Conservation (phyloP, 2,113 vertebrate species). For the Misgurnus mizolepis region DNA sequence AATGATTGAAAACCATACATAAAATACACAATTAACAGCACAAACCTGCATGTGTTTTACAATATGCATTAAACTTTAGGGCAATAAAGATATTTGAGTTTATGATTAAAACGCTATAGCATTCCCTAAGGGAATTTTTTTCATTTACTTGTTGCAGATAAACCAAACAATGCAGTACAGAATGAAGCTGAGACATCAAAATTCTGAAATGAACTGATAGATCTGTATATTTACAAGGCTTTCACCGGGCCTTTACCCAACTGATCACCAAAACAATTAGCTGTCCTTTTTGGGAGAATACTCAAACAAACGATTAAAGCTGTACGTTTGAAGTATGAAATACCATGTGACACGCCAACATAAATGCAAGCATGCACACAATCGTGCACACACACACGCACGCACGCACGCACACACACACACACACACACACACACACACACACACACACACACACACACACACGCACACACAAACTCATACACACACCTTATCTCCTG, state of each 20-base stretch:
- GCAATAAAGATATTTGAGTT: slow-evolving; percentile 70
- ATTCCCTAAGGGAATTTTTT: slow-evolving; percentile 38
- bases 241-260: neutral
- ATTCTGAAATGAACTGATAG: slow-evolving; percentile 33
- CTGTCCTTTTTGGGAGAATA: neutral
- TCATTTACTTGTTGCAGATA: slow-evolving; percentile 10
- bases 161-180: slow-evolving; percentile 38
- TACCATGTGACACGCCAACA: slow-evolving; percentile 31
- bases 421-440: neutral
- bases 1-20: slow-evolving; percentile 89
- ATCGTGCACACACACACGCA: neutral
- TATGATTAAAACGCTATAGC: slow-evolving; percentile 42
- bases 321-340: slow-evolving; percentile 41
- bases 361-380: slow-evolving; percentile 36
- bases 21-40: slow-evolving; percentile 84
- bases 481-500: neutral
- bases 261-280: neutral
- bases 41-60: slow-evolving; percentile 82
- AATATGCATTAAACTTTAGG: slow-evolving; percentile 79
- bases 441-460: neutral
- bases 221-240: slow-evolving; percentile 46
- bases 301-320: slow-evolving; percentile 39
- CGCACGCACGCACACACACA: no score
- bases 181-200: slow-evolving; percentile 41
- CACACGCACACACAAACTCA: slow-evolving; percentile 21